A percentile compares a stretch with the other conserved stretches of the same genome.
These are phyloP conservation scores for Lampris incognitus DNA, from an alignment of 2,113 vertebrate genomes.

Conservation along the genomic window DNA sequence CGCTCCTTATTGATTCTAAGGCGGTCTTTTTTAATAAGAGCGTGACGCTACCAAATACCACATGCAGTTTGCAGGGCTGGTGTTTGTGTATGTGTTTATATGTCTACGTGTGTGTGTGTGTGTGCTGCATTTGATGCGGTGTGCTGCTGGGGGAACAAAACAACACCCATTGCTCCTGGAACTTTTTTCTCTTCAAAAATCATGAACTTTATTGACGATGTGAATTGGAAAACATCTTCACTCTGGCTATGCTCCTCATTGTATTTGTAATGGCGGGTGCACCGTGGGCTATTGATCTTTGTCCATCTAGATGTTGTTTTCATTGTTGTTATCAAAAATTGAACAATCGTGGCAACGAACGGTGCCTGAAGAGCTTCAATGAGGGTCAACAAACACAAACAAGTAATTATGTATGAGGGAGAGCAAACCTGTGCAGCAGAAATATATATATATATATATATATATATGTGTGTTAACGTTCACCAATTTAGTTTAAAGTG, in stretches of 20 bases:
- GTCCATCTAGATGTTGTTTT: conserved; percentile 55
- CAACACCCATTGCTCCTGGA: conserved; percentile 74
- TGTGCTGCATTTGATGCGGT: conserved; percentile 24
- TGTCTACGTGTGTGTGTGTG: conserved; percentile 17
- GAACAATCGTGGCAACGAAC: conserved; percentile 68
- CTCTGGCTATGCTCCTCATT: conserved; percentile 60
- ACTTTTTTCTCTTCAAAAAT: conserved; percentile 78
- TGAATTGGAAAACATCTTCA: conserved; percentile 73
- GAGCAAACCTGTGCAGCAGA: conserved; percentile 41
- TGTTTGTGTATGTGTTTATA: conserved; percentile 42
- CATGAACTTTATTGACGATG: conserved; percentile 77
- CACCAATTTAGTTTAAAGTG: conserved; percentile 33
- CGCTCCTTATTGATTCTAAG: conserved; percentile 81
- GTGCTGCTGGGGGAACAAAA: conserved; percentile 61
- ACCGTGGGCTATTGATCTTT: conserved; percentile 73
- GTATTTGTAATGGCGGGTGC: conserved; percentile 34
- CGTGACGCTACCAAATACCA: conserved; percentile 65
- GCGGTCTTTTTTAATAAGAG: conserved; percentile 78
- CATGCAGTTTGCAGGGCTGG: conserved; percentile 59
- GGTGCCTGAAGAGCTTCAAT: conserved; percentile 68
- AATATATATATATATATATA: background rate
- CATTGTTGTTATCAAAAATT: conserved; percentile 77
- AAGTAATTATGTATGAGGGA: conserved; percentile 74
- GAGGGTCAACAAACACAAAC: conserved; percentile 69
- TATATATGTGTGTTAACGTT: conserved; percentile 45